Evolutionary conservation across 1,140 invertebrate species (phyloP), one percentile per base, ranked within the genome.

Genomic region (Apocrypta bakeri): DNA sequence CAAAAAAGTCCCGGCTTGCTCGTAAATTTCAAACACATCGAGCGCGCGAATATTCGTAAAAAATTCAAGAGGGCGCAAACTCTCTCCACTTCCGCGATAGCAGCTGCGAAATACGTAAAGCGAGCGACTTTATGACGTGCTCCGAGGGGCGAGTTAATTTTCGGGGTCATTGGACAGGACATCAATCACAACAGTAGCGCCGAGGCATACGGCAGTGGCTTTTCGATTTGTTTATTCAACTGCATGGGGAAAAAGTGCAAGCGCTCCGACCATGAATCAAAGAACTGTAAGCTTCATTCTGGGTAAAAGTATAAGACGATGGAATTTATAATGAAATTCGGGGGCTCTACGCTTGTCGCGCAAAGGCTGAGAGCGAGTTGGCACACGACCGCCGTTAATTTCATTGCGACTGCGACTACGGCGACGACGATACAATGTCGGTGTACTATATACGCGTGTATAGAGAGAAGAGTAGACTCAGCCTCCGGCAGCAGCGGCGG

Each of bases 221-320:
- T 76, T 77, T 78, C 40, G 61, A 77, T 77, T 68, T 68, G 61
- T 77, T 77, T 77, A 76, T 69, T 79, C 17, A 37, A 7, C 24
- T 37, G 9, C 9, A 37, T 37, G 21, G 0, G 27, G 29, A 68
- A 25, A 24, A 33, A 69, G 29, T 71, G n/a, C n/a, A 72, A 12
- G n/a, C 21, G 63, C 8, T 14, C 3, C 21, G 11, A 61, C 27
- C 61, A 42, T 37, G 63, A 69, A 82, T 82, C 80, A 82, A 82
- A 69, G 63, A 76, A 48, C 37, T 75, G 37, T 25, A 81, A 81
- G 68, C 25, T 81, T 56, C 33, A 31, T 81, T 64, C 56, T 37
- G 24, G n/a, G 11, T 12, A n/a, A 81, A 72, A 75, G 61, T 85
- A 81, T 85, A 85, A 82, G 81, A 80, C 83, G 77, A 72, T 79